Evolutionary conservation across 2,797 vertebrate species (phyloP), one percentile per base, ranked within the genome.

Genomic region (Oceanodroma leucorhoa): DNA sequence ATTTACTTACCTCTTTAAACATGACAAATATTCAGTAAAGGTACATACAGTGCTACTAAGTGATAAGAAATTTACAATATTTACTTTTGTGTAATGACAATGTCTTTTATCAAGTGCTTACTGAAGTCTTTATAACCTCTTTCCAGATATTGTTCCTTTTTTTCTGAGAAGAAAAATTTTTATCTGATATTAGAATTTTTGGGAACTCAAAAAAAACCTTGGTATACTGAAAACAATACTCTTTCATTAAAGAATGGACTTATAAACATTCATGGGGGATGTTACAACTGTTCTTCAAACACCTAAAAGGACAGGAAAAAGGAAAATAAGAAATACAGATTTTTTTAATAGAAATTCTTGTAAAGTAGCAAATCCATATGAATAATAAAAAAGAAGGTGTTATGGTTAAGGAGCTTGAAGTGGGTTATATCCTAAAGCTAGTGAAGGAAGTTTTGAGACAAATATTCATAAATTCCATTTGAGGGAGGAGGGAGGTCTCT

Each of bases 1-100:
- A 79, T 93, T 95, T 93, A 92, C 78, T 65, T 78, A 61, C 29
- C 22, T 87, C 73, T 89, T 90, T 84, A 65, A 41, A 34, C 23
- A 61, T 54, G 54, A 79, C 40, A 91, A 71, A 91, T 92, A 76
- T 24, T 89, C 58, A 69, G 66, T 57, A 76, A 86, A 84, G 4
- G 66, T 79, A 58, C 54, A 46, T 54, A 69, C 11, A 82, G 62
- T 76, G 58, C 34, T 76, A 50, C 41, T 62, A 79, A 81, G 55
- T 73, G 60, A 73, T 84, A 83, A 90, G 83, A 89, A 87, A 87
- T 91, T 40, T 89, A 57, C 58, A 79, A 2, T 85, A 91, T 94
- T 95, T 95, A 50, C 50, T 87, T 75, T 72, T 58, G 22, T 83
- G 34, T 72, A 65, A 89, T 82, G 70, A 76, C 15, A 92, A 34